phyloP scores from a whole-genome alignment of 1,140 invertebrate species.

The Philotrypesis tridentata region DNA sequence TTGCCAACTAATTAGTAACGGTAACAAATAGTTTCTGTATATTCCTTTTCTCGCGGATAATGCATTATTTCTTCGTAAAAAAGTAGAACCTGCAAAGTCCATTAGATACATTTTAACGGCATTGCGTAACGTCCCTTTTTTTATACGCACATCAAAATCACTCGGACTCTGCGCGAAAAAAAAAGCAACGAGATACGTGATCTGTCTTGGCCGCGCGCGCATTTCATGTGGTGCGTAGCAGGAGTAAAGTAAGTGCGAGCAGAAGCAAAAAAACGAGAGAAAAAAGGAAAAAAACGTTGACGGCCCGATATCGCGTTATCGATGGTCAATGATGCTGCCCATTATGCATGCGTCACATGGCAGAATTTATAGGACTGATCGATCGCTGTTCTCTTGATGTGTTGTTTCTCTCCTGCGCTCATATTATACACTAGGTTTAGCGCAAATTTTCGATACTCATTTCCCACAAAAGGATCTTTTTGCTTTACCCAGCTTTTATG shows the following conservation, averaged over 20 bases:
- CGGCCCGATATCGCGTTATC: slow-evolving; percentile 50
- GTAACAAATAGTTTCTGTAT: background rate
- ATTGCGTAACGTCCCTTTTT: background rate
- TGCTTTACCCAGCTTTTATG: too few species aligned
- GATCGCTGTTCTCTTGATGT: slow-evolving; percentile 48
- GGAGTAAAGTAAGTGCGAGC: background rate
- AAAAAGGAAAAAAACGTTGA: background rate
- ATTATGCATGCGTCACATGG: slow-evolving; percentile 59
- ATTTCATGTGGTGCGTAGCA: slow-evolving; percentile 37
- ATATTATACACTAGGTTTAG: background rate
- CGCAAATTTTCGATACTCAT: too few species aligned
- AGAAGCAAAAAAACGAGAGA: slow-evolving; percentile 9
- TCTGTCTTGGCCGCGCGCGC: slow-evolving; percentile 35
- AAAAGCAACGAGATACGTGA: slow-evolving; percentile 20
- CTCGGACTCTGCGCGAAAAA: background rate
- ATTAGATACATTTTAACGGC: slow-evolving; percentile 14
- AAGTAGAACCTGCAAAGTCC: slow-evolving; percentile 10
- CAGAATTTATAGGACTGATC: slow-evolving; percentile 57
- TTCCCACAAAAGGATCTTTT: too few species aligned
- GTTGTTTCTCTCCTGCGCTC: background rate
- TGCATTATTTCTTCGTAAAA: background rate
- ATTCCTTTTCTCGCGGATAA: background rate
- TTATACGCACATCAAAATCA: slow-evolving; percentile 30
- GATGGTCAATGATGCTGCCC: slow-evolving; percentile 51
- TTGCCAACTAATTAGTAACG: too few species aligned